These are phyloP conservation scores for Oreocharis arfaki DNA, from an alignment of 2,113 vertebrate genomes.

Conservation along the genomic window DNA sequence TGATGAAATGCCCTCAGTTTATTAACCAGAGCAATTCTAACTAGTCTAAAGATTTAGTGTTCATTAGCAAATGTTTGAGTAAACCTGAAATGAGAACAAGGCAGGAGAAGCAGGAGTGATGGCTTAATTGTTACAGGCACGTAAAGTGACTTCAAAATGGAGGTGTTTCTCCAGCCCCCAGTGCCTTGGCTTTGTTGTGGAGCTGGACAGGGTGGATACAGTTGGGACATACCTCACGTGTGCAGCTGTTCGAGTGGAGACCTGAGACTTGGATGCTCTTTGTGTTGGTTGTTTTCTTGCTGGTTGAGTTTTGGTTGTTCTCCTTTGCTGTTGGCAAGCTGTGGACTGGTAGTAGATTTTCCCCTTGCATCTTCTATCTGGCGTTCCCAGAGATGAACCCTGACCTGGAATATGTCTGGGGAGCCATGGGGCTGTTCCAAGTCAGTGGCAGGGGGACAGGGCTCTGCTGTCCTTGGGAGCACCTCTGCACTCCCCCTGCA, in stretches of 20 bases:
- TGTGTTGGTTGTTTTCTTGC: not conserved
- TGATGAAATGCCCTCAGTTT: not conserved
- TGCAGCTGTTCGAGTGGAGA: not conserved
- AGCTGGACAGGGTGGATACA: not conserved
- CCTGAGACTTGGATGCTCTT: rapidly evolving
- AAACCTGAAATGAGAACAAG: not conserved
- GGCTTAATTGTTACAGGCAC: not conserved
- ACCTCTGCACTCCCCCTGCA: not conserved
- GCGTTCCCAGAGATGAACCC: rapidly evolving
- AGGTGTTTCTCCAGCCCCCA: not conserved
- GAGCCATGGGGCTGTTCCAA: rapidly evolving
- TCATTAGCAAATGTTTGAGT: slow-evolving; percentile 3
- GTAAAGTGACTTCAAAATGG: not conserved
- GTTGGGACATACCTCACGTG: rapidly evolving
- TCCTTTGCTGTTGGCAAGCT: not conserved
- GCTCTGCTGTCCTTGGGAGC: not conserved
- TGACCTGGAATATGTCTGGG: not conserved
- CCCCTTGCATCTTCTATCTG: not conserved
- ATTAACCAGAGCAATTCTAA: not conserved
- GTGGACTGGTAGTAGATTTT: not conserved
- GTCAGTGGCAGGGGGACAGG: not conserved
- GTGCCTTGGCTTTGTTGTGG: not conserved
- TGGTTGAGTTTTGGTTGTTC: not conserved
- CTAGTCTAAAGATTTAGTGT: slow-evolving; percentile 25
- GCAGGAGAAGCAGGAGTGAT: not conserved